Evolutionary conservation across 2,888 invertebrate genomes (phyloP), one percentile per base, ranked within the genome.

Genomic region (Orthosia cruda): DNA sequence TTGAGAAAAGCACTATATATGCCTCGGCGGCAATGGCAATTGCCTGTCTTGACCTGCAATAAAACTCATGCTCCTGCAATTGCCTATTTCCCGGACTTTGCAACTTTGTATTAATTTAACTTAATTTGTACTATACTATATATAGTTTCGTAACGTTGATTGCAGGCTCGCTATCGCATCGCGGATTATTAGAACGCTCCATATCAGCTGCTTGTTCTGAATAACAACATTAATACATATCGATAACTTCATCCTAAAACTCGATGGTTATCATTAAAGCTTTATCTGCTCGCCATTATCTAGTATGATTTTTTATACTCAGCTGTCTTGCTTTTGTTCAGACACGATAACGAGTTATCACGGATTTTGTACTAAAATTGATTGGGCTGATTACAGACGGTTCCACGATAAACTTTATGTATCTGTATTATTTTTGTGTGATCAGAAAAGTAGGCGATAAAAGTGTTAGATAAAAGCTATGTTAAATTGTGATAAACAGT

Each of bases 331-430:
- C 91, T 92, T 91, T 91, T 87, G 87, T 89, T 84, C 84, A 84
- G 85, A 89, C 89, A 89, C 84, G 93, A 92, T 92, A 92, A 89
- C 72, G 71, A 89, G 87, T 91, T 94, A 95, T 94, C 94, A 83
- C 80, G 92, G 94, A 94, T 94, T 92, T 92, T 89, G 89, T 89
- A 90, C 89, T 89, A 89, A 93, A 93, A 94, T 95, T 94, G 94
- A 95, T 95, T 95, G 93, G 91, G 75, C 87, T 91, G 94, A 94
- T 95, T 94, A 93, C 87, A 86, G 78, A 76, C 89, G 89, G 91
- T 89, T 88, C 87, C 71, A 62, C 83, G 91, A 92, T 92, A 92
- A 90, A 89, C 86, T 87, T 70, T 77, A 67, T 74, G 81, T 91
- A 91, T 89, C 88, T 87, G 88, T 89, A 88, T 92, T 92, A 92